A percentile compares a stretch with the other conserved stretches of the same genome.
phyloP scores from a whole-genome alignment of 2,888 invertebrate species.

The Sylvicola fuscatus region DNA sequence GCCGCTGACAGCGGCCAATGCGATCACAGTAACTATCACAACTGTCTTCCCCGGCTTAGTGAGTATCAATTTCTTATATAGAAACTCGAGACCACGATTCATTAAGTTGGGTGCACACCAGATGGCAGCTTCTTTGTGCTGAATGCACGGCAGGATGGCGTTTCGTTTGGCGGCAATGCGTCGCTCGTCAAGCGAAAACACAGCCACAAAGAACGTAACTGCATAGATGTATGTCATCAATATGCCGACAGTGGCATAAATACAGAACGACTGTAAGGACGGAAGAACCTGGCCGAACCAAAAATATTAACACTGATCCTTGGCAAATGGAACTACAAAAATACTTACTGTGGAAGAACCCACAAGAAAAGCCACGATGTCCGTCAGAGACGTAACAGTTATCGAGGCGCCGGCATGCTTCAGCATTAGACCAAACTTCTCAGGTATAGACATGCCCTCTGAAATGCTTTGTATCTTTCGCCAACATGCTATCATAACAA shows the following conservation, averaged over 20 bases:
- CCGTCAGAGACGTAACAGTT: slow-evolving; percentile 63
- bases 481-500: slow-evolving; percentile 65
- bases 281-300: slow-evolving; percentile 36
- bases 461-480: slow-evolving; percentile 31
- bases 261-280: slow-evolving; percentile 60
- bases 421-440: slow-evolving; percentile 45
- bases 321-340: background rate
- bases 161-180: slow-evolving; percentile 41
- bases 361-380: slow-evolving; percentile 57
- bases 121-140: slow-evolving; percentile 32
- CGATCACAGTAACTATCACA: slow-evolving; percentile 36
- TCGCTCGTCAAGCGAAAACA: slow-evolving; percentile 48
- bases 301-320: slow-evolving; percentile 1
- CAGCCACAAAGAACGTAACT: slow-evolving; percentile 63
- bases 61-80: slow-evolving; percentile 44
- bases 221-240: slow-evolving; percentile 54
- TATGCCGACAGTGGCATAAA: slow-evolving; percentile 59
- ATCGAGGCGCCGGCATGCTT: slow-evolving; percentile 70
- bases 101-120: slow-evolving; percentile 34
- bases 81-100: slow-evolving; percentile 32
- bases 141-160: slow-evolving; percentile 43
- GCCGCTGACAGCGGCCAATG: slow-evolving; percentile 37
- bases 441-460: slow-evolving; percentile 32
- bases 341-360: slow-evolving; percentile 47
- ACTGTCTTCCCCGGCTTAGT: slow-evolving; percentile 42